These are phyloP conservation scores for Oncopeltus fasciatus DNA, from an alignment of 1,140 invertebrate genomes.

Conservation along the genomic window DNA sequence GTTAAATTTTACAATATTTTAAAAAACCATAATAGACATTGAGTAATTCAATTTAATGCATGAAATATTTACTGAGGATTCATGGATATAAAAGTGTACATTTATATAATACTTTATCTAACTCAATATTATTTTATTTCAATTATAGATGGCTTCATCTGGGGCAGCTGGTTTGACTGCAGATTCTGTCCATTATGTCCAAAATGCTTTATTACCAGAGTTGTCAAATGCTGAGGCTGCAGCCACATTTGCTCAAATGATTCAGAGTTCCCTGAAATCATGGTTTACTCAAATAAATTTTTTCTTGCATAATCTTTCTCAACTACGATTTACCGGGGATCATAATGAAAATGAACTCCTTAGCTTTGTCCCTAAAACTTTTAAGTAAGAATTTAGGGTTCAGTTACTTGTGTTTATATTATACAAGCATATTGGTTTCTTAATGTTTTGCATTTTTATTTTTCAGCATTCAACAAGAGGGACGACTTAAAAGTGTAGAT, in stretches of 20 bases:
- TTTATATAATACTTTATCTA: too few relatives aligned
- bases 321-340: conserved; percentile 76
- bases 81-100: too few relatives aligned
- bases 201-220: conserved; percentile 73
- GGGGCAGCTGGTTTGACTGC: conserved; percentile 86
- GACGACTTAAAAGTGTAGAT: conserved; percentile 68
- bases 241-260: conserved; percentile 80
- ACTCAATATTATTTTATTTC: not conserved
- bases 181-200: conserved; percentile 83
- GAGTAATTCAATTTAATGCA: too few relatives aligned
- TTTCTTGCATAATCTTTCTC: conserved; percentile 92
- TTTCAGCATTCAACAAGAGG: conserved; percentile 49
- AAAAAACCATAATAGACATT: too few relatives aligned
- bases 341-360: conserved; percentile 69
- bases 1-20: too few relatives aligned
- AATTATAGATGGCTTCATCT: conserved; percentile 74
- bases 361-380: conserved; percentile 86
- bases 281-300: conserved; percentile 95
- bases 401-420: not conserved
- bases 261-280: conserved; percentile 70
- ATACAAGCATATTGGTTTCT: not conserved
- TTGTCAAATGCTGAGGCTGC: conserved; percentile 88
- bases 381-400: too few relatives aligned
- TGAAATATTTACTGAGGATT: too few relatives aligned
- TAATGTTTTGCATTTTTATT: not conserved